Evolutionary conservation across 2,888 invertebrate species (phyloP).

Genomic region (Salticus scenicus): DNA sequence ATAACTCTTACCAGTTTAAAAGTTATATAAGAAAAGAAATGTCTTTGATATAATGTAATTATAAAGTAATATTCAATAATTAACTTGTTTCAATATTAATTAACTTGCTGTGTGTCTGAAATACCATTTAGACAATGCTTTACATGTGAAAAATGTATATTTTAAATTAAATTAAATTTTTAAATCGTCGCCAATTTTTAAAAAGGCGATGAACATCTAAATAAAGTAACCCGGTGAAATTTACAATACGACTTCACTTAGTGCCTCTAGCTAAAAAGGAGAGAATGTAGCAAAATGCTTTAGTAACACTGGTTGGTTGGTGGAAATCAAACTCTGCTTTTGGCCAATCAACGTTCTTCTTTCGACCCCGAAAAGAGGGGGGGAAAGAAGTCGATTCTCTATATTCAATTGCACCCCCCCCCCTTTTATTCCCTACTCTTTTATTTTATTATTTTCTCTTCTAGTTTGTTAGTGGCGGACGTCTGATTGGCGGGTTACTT

Average conservation of each 20-base stretch:
- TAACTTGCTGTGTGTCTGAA: too few species aligned
- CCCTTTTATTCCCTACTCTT: slow-evolving; percentile 30
- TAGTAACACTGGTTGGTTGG: slow-evolving; percentile 63
- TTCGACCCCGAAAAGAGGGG: slow-evolving; percentile 52
- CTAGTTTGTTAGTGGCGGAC: slow-evolving; percentile 59
- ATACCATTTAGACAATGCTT: too few species aligned
- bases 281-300: slow-evolving; percentile 48
- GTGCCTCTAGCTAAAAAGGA: slow-evolving; percentile 57
- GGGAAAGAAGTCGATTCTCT: slow-evolving; percentile 28
- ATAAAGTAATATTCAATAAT: too few species aligned
- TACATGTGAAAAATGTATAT: too few species aligned
- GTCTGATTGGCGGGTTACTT: slow-evolving; percentile 64
- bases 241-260: slow-evolving; percentile 65
- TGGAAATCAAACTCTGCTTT: slow-evolving; percentile 66
- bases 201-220: slow-evolving; percentile 53
- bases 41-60: too few species aligned
- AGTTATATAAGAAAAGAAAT: too few species aligned
- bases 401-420: slow-evolving; percentile 30
- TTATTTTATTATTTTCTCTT: slow-evolving; percentile 58
- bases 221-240: slow-evolving; percentile 54
- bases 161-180: neutral
- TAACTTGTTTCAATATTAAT: too few species aligned
- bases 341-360: slow-evolving; percentile 66
- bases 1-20: too few species aligned
- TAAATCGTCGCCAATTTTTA: slow-evolving; percentile 16